Conservation (phyloP, 2,888 invertebrate species). For the Drosophila nigritarsus region DNA sequence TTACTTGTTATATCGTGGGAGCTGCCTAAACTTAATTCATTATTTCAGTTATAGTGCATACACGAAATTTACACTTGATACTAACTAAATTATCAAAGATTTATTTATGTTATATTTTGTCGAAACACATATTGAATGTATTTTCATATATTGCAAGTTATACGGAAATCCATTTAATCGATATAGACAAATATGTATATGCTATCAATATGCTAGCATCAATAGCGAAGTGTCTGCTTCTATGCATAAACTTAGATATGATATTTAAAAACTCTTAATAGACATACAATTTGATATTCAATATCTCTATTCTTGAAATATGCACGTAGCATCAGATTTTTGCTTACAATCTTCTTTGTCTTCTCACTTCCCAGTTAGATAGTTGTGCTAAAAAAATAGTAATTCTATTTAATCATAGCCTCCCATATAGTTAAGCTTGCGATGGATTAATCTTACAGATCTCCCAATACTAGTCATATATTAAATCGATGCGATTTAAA, state of each 20-base stretch:
- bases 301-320: background rate
- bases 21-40: slow-evolving; percentile 26
- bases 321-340: background rate
- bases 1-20: slow-evolving; percentile 38
- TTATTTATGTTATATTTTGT: background rate
- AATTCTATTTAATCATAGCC: background rate
- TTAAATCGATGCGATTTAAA: background rate
- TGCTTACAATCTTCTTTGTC: background rate
- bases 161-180: background rate
- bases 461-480: background rate
- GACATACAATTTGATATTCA: background rate
- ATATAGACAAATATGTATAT: background rate
- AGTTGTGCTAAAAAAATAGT: background rate
- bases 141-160: background rate
- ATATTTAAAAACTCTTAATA: background rate
- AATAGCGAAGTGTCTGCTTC: too few species aligned
- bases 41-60: slow-evolving; percentile 8
- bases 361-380: background rate
- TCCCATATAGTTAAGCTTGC: background rate
- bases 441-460: background rate
- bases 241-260: background rate
- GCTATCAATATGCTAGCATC: background rate
- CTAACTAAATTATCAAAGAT: background rate
- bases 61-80: background rate
- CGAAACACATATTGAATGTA: background rate